Evolutionary conservation across 2,113 vertebrate genomes (phyloP).

Genomic region (Burhinus bistriatus): DNA sequence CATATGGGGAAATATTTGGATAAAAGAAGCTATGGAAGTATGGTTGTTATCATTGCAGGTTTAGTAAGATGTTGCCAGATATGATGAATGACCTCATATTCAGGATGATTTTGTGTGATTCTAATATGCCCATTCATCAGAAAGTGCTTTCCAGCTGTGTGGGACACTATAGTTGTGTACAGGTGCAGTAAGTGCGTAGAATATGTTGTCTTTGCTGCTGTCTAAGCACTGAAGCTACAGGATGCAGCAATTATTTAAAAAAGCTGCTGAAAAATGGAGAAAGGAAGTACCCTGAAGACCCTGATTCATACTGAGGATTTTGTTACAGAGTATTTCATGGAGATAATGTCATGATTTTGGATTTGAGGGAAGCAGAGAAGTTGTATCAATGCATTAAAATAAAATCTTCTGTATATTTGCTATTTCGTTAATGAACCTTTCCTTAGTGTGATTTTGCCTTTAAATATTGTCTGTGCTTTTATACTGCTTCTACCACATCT

Average conservation of each 20-base stretch:
- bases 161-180: background rate
- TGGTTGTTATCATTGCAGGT: background rate
- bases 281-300: background rate
- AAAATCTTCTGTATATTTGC: background rate
- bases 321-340: background rate
- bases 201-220: background rate
- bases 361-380: background rate
- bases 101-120: background rate
- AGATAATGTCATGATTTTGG: background rate
- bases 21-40: background rate
- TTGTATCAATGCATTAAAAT: background rate
- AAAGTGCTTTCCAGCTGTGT: background rate
- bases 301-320: background rate
- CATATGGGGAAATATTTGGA: background rate
- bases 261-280: background rate
- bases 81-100: background rate
- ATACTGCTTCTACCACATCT: background rate
- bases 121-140: background rate
- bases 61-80: background rate
- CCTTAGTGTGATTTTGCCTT: background rate
- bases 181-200: background rate
- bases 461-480: background rate
- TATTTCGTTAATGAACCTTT: background rate
- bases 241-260: conserved; percentile 32
- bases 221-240: background rate